phyloP scores from a whole-genome alignment of 2,797 vertebrate species.

The Scarus forsteni region DNA sequence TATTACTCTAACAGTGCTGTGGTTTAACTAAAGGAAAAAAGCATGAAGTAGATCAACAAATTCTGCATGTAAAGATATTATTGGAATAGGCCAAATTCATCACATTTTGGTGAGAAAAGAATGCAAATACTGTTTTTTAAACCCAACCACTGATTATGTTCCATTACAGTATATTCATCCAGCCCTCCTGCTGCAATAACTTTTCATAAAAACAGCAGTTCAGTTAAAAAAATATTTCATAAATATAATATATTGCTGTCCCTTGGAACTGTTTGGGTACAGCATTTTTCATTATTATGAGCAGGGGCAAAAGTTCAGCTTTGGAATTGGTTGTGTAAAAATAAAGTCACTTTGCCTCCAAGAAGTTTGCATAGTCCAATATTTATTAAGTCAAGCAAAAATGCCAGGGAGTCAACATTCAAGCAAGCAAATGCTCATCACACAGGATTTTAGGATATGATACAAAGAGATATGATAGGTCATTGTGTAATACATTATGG shows the following conservation, averaged over 20 bases:
- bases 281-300: no score
- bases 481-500: no score
- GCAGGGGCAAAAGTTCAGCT: no score
- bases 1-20: not conserved
- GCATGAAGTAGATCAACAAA: not conserved
- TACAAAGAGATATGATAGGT: no score
- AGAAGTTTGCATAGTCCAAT: no score
- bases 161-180: not conserved
- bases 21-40: not conserved
- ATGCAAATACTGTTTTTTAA: not conserved
- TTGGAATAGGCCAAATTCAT: not conserved
- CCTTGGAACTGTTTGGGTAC: no score
- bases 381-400: no score
- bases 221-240: not conserved
- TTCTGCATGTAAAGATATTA: not conserved
- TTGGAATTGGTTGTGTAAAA: no score
- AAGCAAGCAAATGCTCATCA: not conserved
- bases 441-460: not conserved
- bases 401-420: no score
- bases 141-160: not conserved
- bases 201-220: not conserved
- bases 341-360: no score
- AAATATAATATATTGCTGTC: no score
- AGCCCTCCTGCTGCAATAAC: not conserved
- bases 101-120: not conserved